Percentiles rank a stretch among this genome's conserved stretches.
These are phyloP conservation scores for Xestia sexstrigata DNA, from an alignment of 2,888 invertebrate species.

Conservation along the genomic window DNA sequence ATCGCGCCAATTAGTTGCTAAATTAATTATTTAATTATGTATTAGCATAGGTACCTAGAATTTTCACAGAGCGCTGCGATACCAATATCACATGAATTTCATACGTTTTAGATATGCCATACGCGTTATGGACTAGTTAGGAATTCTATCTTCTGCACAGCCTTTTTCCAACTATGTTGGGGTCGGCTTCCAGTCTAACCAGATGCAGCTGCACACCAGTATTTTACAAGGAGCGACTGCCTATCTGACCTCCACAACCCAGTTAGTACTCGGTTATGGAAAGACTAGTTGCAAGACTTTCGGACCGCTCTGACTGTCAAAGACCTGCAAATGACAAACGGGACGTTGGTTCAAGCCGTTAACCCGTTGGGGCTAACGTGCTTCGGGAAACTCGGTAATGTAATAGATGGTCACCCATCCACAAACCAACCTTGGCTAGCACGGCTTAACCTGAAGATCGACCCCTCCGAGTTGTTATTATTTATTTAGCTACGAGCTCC, in stretches of 20 bases:
- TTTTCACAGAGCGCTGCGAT: conserved; percentile 51
- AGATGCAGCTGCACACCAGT: neutral
- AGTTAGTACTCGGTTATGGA: neutral
- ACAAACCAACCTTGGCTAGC: neutral
- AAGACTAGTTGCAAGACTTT: neutral
- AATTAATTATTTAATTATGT: conserved; percentile 75
- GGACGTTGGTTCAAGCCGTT: neutral
- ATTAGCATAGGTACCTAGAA: conserved; percentile 67
- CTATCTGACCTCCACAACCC: neutral
- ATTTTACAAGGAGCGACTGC: neutral
- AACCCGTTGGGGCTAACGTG: neutral
- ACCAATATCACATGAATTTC: conserved; percentile 40
- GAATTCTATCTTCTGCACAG: conserved; percentile 7
- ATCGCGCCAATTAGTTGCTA: conserved; percentile 75
- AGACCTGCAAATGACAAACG: neutral
- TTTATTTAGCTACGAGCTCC: neutral
- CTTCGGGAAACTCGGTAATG: neutral
- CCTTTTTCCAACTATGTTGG: neutral
- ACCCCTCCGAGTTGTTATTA: neutral
- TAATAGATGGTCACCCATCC: neutral
- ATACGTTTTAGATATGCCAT: conserved; percentile 30
- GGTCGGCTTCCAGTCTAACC: neutral
- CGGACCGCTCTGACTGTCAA: neutral
- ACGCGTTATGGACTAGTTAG: conserved; percentile 16
- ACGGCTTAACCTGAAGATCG: neutral